Conservation (phyloP, 2,113 vertebrate species). For the Macquaria ambigua region DNA sequence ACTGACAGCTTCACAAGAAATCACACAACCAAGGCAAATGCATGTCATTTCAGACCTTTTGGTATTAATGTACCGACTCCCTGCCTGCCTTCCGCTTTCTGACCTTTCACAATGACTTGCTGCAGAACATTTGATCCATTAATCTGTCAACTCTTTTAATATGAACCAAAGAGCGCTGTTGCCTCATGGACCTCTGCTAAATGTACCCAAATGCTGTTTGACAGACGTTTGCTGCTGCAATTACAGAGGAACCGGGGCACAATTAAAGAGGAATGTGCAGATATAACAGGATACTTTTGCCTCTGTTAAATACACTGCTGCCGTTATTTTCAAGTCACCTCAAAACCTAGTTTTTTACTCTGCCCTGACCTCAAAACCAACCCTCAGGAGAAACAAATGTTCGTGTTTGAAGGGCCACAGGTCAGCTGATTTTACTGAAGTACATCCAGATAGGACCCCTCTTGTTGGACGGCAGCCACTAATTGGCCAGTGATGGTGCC, state of each 20-base stretch:
- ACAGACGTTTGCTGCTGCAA: constrained; percentile 46
- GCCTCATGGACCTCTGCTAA: constrained; percentile 30
- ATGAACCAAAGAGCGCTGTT: neutral
- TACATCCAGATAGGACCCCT: constrained; percentile 40
- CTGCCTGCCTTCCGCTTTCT: neutral
- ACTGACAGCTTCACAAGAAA: constrained; percentile 2
- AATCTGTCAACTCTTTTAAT: constrained; percentile 59
- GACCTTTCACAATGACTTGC: constrained; percentile 35
- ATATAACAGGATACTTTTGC: constrained; percentile 33
- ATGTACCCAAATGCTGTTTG: constrained; percentile 46
- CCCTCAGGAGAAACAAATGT: constrained; percentile 21
- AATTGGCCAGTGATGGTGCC: constrained; percentile 67
- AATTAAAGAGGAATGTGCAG: constrained; percentile 68
- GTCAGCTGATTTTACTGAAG: constrained; percentile 49
- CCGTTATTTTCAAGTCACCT: constrained; percentile 44
- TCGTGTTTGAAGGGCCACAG: constrained; percentile 27
- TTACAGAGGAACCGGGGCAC: constrained; percentile 39
- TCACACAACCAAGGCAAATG: constrained; percentile 4
- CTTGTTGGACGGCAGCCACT: constrained; percentile 61
- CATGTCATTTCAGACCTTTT: constrained; percentile 1
- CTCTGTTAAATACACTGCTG: constrained; percentile 21
- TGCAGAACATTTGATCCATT: constrained; percentile 31
- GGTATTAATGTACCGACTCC: neutral
- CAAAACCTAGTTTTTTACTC: constrained; percentile 31
- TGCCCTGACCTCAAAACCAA: constrained; percentile 20